phyloP scores from a whole-genome alignment of 2,797 vertebrate genomes.

The Macroramphosus scolopax region DNA sequence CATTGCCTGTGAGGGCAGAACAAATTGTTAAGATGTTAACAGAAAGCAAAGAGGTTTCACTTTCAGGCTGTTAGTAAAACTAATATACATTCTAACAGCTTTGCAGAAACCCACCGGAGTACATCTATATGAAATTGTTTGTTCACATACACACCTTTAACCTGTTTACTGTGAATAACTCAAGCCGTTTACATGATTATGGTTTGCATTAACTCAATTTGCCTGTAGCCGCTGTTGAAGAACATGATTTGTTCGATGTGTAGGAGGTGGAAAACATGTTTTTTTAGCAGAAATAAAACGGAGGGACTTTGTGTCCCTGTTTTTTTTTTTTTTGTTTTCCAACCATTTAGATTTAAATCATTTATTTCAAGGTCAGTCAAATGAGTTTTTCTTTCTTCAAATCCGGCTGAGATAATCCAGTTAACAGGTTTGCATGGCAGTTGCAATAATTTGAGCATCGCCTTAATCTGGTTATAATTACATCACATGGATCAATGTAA shows the following conservation, averaged over 20 bases:
- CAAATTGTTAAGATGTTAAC: slow-evolving; percentile 38
- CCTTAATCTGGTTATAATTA: slow-evolving; percentile 22
- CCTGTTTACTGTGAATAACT: slow-evolving; percentile 30
- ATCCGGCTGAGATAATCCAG: slow-evolving; percentile 23
- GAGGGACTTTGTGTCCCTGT: slow-evolving; percentile 14
- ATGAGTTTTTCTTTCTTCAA: slow-evolving; percentile 26
- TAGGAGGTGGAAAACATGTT: slow-evolving; percentile 14
- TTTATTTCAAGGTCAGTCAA: slow-evolving; percentile 31
- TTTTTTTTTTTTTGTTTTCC: too few species aligned
- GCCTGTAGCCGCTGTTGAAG: slow-evolving; percentile 9
- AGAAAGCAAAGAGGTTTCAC: slow-evolving; percentile 26
- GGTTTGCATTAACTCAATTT: slow-evolving; percentile 31
- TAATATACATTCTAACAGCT: slow-evolving; percentile 8
- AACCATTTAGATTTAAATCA: too few species aligned
- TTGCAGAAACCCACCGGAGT: slow-evolving; percentile 6
- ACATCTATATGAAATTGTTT: slow-evolving; percentile 20
- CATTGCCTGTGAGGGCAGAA: slow-evolving; percentile 27
- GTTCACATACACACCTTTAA: slow-evolving; percentile 34
- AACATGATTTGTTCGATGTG: slow-evolving; percentile 40
- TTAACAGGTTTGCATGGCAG: slow-evolving; percentile 25
- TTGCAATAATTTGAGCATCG: slow-evolving; percentile 22
- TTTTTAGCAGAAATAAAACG: slow-evolving; percentile 15
- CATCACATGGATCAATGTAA: slow-evolving; percentile 9
- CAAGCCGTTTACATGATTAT: slow-evolving; percentile 25
- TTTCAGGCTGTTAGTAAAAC: slow-evolving; percentile 18